phyloP scores from a whole-genome alignment of 2,113 vertebrate genomes.

The Coreoperca whiteheadi region DNA sequence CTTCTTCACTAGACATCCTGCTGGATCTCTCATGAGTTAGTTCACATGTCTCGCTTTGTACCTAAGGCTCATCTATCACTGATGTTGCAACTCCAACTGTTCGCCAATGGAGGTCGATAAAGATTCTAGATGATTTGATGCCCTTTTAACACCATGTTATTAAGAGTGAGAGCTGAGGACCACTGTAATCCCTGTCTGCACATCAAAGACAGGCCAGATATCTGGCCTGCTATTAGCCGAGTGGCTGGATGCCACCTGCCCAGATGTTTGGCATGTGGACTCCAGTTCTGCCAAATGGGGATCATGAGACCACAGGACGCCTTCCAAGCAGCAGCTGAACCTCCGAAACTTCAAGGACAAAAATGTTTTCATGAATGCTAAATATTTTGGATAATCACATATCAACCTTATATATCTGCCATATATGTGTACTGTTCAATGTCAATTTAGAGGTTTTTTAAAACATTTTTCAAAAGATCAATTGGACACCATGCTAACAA shows the following conservation, averaged over 20 bases:
- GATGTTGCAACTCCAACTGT: conserved; percentile 54
- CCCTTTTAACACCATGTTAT: conserved; percentile 60
- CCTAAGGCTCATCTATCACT: conserved; percentile 38
- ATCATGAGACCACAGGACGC: conserved; percentile 54
- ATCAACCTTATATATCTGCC: conserved; percentile 8
- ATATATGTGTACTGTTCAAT: background rate
- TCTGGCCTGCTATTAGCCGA: conserved; percentile 67
- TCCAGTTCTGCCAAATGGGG: conserved; percentile 69
- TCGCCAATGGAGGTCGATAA: conserved; percentile 57
- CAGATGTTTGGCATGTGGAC: conserved; percentile 80
- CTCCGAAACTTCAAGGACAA: conserved; percentile 60
- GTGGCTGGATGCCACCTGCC: conserved; percentile 75
- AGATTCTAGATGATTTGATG: conserved; percentile 61
- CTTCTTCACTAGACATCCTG: conserved; percentile 10
- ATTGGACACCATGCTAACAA: conserved; percentile 40
- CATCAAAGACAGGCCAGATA: conserved; percentile 73
- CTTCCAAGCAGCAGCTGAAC: conserved; percentile 56
- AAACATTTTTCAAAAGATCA: conserved; percentile 40
- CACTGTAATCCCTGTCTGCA: conserved; percentile 66
- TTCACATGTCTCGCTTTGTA: background rate
- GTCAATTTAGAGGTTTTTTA: conserved; percentile 10
- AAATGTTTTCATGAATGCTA: background rate
- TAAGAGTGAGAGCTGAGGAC: conserved; percentile 53
- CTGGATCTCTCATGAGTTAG: conserved; percentile 9
- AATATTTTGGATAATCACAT: conserved; percentile 4